Base-by-base conservation (phyloP, 2,888 invertebrate species). In the Trichopoda pennipes region DNA sequence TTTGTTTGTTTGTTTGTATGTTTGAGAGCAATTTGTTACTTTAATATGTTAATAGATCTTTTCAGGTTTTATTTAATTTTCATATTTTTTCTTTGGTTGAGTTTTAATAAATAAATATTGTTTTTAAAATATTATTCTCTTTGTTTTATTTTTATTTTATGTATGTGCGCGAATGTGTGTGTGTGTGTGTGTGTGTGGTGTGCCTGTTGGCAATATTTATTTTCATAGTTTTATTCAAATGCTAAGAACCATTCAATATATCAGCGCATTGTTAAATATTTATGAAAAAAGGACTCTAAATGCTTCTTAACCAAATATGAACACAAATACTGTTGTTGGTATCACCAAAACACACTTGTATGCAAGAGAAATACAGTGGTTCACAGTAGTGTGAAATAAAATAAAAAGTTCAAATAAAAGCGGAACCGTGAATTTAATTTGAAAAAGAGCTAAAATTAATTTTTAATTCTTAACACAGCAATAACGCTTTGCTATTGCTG, bases 261-360 rank as follows among this genome's bases (percentile, higher is more conserved):
- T 82, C 75, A 72, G 75, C 55, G 82, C 42, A 63, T 79, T 82
- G 79, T 82, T 82, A 82, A 79, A 82, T 79, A 82, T 82, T 82
- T 82, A 79, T 82, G 35, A 16, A 74, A 60, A 76, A 76, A 76
- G 75, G 75, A 76, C 75, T 58, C 63, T 79, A 58, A 75, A 82
- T 78, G 68, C 64, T 70, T 78, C 66, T 74, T 70, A 72, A 49
- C 53, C 75, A 75, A 72, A 81, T 9, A 68, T 12, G 42, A 35
- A 51, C 47, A 38, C 38, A 75, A 32, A 60, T 55, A 51, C 42
- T 44, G 35, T 51, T 51, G 12, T 55, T 56, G 75, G 47, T 76
- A 68, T 9, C 14, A 58, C 79, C 23, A 61, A 78, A 79, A 64
- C 66, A 66, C 35, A 44, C 47, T 47, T 82, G 78, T 66, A 75